Evolutionary conservation across 2,888 invertebrate genomes (phyloP).

Genomic region (Biston betularia): DNA sequence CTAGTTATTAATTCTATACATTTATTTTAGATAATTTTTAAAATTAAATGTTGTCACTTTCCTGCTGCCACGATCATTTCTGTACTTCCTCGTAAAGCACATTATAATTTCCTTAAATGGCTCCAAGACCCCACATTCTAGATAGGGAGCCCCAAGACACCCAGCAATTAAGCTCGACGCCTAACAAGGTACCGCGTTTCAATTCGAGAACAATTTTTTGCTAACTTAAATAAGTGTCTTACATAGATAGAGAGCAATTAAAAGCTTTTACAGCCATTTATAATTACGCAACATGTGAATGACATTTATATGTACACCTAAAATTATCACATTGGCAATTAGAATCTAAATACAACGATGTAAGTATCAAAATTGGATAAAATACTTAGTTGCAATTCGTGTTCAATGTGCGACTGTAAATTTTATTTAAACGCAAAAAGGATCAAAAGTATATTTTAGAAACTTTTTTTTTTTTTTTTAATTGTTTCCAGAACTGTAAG

Average conservation of each 20-base stretch:
- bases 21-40: neutral
- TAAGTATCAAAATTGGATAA: constrained; percentile 20
- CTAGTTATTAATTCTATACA: too few relatives aligned
- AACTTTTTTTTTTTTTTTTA: neutral
- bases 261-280: constrained; percentile 51
- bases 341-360: neutral
- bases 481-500: neutral
- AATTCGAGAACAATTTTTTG: constrained; percentile 28
- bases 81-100: constrained; percentile 15
- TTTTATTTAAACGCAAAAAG: constrained; percentile 3
- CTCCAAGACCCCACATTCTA: constrained; percentile 20
- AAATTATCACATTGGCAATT: neutral
- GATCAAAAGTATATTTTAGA: constrained; percentile 10
- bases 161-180: constrained; percentile 24
- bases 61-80: constrained; percentile 10
- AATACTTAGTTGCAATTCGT: neutral
- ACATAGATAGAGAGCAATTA: constrained; percentile 57
- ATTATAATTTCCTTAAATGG: constrained; percentile 27
- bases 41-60: constrained; percentile 7
- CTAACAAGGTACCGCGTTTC: constrained; percentile 35
- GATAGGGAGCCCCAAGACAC: constrained; percentile 27
- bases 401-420: neutral
- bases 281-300: constrained; percentile 54
- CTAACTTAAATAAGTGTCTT: constrained; percentile 42
- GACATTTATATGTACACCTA: constrained; percentile 34